Conservation (phyloP, 2,888 invertebrate genomes). For the Hartigia nigra region DNA sequence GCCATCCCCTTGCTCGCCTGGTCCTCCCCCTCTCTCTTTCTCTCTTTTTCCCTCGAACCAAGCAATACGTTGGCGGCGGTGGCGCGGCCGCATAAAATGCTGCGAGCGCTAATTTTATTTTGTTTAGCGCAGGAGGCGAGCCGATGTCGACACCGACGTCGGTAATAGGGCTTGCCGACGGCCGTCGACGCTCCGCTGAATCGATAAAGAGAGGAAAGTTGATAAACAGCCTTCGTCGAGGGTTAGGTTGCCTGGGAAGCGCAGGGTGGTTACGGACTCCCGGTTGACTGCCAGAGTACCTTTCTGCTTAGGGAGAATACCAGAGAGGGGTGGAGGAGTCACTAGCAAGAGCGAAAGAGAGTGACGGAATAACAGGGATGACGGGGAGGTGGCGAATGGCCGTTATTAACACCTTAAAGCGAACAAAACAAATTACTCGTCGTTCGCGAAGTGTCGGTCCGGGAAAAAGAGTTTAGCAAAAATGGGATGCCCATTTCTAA, state of each 20-base stretch:
- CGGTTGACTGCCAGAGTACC: neutral
- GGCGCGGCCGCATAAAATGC: constrained; percentile 37
- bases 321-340: neutral
- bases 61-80: neutral
- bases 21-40: too few species aligned
- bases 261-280: neutral
- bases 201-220: constrained; percentile 25
- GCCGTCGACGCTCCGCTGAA: constrained; percentile 18
- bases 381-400: constrained; percentile 9
- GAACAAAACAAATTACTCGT: constrained; percentile 34
- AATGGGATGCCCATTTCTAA: neutral
- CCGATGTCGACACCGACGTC: constrained; percentile 23
- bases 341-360: neutral
- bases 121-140: constrained; percentile 28
- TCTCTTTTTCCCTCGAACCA: neutral
- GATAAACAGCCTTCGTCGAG: constrained; percentile 26
- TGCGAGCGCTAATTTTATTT: constrained; percentile 55
- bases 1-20: neutral
- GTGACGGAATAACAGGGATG: too few species aligned
- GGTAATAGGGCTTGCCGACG: constrained; percentile 30
- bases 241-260: neutral
- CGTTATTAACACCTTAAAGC: constrained; percentile 36
- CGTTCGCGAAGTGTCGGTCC: neutral
- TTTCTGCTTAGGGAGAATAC: neutral
- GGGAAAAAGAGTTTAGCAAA: neutral